Base-by-base conservation (phyloP, 2,797 vertebrate species). In the Myioborus miniatus region DNA sequence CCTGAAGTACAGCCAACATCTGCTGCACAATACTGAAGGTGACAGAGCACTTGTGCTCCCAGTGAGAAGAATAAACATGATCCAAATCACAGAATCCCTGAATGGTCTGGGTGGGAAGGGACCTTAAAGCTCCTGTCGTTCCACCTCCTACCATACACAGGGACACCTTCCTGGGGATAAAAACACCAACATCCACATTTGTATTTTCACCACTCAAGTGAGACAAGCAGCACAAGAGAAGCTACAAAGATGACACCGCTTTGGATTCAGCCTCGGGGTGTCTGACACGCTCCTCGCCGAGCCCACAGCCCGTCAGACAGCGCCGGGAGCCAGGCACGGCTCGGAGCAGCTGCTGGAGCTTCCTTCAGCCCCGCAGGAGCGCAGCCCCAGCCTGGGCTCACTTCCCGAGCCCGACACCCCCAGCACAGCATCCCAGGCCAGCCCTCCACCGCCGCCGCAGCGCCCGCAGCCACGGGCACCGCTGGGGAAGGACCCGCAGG, bases 391-490 rank as follows among this genome's bases (percentile, higher is more conserved):
- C 56, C 75, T 4, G 63, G 32, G 39, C 64, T 19, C 39, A 6
- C 50, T 12, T 24, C 75, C 69, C 59, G 1, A 22, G 63, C 63
- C 8, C 39, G 4, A 1, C 59, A 32, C 2, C 59, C 34, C 74
- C 14, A 36, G 47, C 64, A 26, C 68, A 44, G 15, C 63, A 46
- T 24, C 63, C 62, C 85, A 9, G 46, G 53, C 55, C 75, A 2
- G 2, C 47, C 77, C 8, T 5, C 6, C 56, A 30, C 53, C 63
- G 32, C 13, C 26, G 2, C 43, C 27, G 58, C 88, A 82, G 64
- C 39, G 6, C 71, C 39, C 34, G 15, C 60, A 1, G 16, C 11
- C 20, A 2, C 62, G 1, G 26, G 3, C 49, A 4, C 39, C 6
- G n/a, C 43, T 2, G 8, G 3, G 26, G 29, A 11, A 44, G 36